phyloP scores from a whole-genome alignment of 23 tunicate species.

The Styela clava region DNA sequence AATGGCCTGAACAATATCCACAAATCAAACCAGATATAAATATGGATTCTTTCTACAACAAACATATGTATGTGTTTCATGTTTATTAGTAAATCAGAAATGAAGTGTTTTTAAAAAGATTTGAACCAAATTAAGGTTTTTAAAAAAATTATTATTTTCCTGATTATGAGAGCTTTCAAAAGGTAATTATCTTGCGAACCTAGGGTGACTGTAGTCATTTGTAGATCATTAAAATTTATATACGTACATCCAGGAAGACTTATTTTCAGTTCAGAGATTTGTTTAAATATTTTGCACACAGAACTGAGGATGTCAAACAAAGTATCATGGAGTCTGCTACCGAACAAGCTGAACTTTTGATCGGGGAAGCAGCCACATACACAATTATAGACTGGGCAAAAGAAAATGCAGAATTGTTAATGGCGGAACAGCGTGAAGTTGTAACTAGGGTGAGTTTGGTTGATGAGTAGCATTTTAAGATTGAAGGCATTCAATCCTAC shows the following conservation, averaged over 20 bases:
- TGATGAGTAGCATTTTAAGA: not conserved
- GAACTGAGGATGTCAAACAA: constrained; percentile 42
- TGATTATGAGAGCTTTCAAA: too few relatives aligned
- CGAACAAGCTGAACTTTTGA: constrained; percentile 42
- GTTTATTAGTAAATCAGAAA: too few relatives aligned
- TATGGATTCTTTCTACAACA: constrained; percentile 80
- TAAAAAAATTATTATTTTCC: too few relatives aligned
- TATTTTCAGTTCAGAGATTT: too few relatives aligned
- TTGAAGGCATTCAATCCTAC: too few relatives aligned
- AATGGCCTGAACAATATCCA: constrained; percentile 75
- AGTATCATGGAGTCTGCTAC: constrained; percentile 24
- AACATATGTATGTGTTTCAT: constrained; percentile 34
- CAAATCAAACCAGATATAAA: constrained; percentile 38
- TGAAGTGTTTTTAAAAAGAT: too few relatives aligned
- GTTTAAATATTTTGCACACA: not conserved
- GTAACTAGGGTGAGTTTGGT: not conserved
- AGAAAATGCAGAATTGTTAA: constrained; percentile 65
- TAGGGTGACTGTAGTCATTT: too few relatives aligned
- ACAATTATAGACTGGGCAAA: constrained; percentile 81
- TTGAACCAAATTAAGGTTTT: too few relatives aligned
- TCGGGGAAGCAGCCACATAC: constrained; percentile 80
- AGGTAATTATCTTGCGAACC: too few relatives aligned
- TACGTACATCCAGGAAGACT: too few relatives aligned
- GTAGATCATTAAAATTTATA: too few relatives aligned
- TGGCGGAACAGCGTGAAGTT: constrained; percentile 44